phyloP scores from a whole-genome alignment of 2,888 invertebrate species.

The Tortricodes alternella region DNA sequence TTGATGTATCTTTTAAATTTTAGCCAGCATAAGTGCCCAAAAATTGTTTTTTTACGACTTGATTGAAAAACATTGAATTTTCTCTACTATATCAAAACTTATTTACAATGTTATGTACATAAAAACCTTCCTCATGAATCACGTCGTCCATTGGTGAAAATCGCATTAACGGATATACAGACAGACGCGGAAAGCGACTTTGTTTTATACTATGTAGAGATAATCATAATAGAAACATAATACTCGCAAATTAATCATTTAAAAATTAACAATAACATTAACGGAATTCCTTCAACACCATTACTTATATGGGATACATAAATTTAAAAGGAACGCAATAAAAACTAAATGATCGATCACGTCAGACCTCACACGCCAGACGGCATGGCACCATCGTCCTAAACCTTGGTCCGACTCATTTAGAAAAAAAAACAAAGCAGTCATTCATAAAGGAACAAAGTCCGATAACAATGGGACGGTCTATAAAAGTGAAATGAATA shows the following conservation, averaged over 20 bases:
- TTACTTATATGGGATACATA: slow-evolving; percentile 20
- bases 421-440: slow-evolving; percentile 22
- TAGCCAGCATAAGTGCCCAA: too few relatives aligned
- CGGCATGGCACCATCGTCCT: slow-evolving; percentile 41
- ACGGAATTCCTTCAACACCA: slow-evolving; percentile 5
- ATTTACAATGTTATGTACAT: too few relatives aligned
- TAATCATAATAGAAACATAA: too few relatives aligned
- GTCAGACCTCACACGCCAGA: slow-evolving; percentile 48
- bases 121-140: too few relatives aligned
- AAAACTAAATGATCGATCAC: slow-evolving; percentile 26
- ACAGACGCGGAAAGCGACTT: too few relatives aligned
- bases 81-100: too few relatives aligned
- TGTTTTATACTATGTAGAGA: too few relatives aligned
- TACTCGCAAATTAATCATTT: slow-evolving; percentile 14
- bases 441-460: slow-evolving; percentile 21
- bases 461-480: slow-evolving; percentile 3
- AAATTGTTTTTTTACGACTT: too few relatives aligned
- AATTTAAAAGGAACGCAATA: slow-evolving; percentile 30
- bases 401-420: slow-evolving; percentile 20
- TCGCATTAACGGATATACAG: too few relatives aligned
- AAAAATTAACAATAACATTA: slow-evolving; percentile 5
- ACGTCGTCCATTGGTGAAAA: too few relatives aligned
- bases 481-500: slow-evolving; percentile 20
- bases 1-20: too few relatives aligned
- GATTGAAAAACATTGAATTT: too few relatives aligned